phyloP scores from a whole-genome alignment of 2,113 vertebrate species.

The Poecile atricapillus region DNA sequence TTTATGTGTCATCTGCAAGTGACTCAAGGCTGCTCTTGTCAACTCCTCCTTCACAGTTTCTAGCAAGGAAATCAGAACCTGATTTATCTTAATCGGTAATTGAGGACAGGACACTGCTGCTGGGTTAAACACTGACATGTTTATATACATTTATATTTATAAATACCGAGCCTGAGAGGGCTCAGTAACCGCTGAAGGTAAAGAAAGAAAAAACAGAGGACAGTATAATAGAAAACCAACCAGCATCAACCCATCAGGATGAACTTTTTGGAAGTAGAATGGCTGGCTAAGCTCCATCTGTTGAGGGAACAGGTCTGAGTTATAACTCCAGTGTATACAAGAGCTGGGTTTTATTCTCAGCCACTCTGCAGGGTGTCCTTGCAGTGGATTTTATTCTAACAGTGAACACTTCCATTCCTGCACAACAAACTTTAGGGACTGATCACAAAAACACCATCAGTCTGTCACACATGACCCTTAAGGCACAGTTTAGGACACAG shows the following conservation, averaged over 20 bases:
- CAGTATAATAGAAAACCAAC: rapidly evolving
- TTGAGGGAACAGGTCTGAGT: background rate
- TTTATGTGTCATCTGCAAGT: background rate
- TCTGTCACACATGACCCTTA: background rate
- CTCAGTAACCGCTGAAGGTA: background rate
- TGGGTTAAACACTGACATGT: background rate
- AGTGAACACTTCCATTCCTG: background rate
- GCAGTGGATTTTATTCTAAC: background rate
- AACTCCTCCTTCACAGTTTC: background rate
- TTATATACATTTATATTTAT: background rate
- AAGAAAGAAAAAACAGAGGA: background rate
- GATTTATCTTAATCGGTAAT: background rate
- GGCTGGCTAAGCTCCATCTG: background rate
- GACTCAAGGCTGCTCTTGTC: background rate
- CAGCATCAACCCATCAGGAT: background rate
- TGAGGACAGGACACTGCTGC: background rate
- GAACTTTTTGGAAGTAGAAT: background rate
- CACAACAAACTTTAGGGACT: background rate
- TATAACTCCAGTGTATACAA: background rate
- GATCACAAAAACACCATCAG: background rate
- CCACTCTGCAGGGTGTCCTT: background rate
- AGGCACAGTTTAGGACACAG: background rate
- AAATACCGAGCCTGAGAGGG: background rate
- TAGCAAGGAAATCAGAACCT: background rate
- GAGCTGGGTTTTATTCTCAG: background rate